Evolutionary conservation across 2,797 vertebrate genomes (phyloP), one percentile per base, ranked within the genome.

Genomic region (Notolepis coatsorum): DNA sequence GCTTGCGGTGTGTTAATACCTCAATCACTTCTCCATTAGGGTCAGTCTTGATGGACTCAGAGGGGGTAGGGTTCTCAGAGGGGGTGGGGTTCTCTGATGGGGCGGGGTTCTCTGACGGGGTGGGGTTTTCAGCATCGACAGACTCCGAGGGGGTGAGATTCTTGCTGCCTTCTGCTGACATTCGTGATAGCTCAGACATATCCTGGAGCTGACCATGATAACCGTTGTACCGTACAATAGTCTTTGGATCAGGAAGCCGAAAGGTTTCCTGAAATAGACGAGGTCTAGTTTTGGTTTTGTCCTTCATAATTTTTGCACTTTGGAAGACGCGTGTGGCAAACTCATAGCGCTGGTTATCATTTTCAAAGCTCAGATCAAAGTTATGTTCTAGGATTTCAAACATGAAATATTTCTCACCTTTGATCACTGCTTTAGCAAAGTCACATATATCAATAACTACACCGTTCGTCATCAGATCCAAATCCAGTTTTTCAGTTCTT

Each of bases 301-400:
- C 49, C 49, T 24, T 65, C 3, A 77, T 0, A 7, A 0, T 4
- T n/a, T 68, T 72, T 0, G 43, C 17, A 28, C 25, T 71, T 4
- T 0, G 0, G 27, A 69, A 42, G 8, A 60, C 1, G 1, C 50
- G 53, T 1, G 2, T 3, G 0, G 24, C 12, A 0, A 61, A 76
- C 0, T 27, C 10, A 7, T 38, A 57, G 18, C 3, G 43, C 6
- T 42, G 63, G 7, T 3, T 1, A 3, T 73, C 23, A 2, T 50
- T 20, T 13, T 48, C 45, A 2, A 4, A 0, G 4, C 63, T 67
- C 1, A 79, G 68, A 23, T 70, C 62, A 4, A 84, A 81, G 60
- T 84, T 81, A 54, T 61, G 77, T 5, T 65, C 61, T 0, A 84
- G 35, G 12, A 84, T 62, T n/a, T 84, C 77, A 0, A 66, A 71